phyloP scores from a whole-genome alignment of 2,113 vertebrate genomes.

The Micronycteris hirsuta region DNA sequence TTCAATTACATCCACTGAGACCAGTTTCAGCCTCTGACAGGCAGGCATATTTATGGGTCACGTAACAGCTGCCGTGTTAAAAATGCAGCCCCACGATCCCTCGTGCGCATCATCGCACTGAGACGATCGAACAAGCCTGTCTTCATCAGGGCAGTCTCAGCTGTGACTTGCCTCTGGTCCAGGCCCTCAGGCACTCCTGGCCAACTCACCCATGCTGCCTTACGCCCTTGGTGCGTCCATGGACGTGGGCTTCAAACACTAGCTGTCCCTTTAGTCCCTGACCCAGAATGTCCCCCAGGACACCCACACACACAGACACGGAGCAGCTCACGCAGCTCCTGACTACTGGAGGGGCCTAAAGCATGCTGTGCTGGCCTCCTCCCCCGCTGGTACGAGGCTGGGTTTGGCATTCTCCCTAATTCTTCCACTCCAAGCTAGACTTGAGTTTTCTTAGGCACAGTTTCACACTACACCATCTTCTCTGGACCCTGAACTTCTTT shows the following conservation, averaged over 20 bases:
- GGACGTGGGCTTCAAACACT: background rate
- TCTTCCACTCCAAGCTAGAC: background rate
- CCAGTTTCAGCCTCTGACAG: background rate
- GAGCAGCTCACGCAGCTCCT: background rate
- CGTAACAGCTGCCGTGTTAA: background rate
- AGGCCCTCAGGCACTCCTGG: background rate
- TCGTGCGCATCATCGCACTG: background rate
- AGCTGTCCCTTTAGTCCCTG: background rate
- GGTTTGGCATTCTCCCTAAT: background rate
- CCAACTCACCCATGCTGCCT: background rate
- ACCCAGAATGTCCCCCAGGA: background rate
- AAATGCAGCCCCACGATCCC: background rate
- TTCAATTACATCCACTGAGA: conserved; percentile 17
- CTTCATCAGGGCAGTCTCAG: background rate
- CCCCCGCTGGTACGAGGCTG: background rate
- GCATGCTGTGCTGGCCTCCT: background rate
- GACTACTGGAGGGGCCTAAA: rapidly evolving
- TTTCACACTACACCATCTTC: background rate
- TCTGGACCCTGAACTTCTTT: background rate
- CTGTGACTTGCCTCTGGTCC: background rate
- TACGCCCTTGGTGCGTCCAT: background rate
- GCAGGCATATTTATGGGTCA: background rate
- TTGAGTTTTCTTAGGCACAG: background rate
- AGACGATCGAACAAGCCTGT: background rate
- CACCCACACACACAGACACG: background rate